Percentiles rank a stretch among this genome's conserved stretches.
These are phyloP conservation scores for Molorchus minor DNA, from an alignment of 2,888 invertebrate species.

Conservation along the genomic window DNA sequence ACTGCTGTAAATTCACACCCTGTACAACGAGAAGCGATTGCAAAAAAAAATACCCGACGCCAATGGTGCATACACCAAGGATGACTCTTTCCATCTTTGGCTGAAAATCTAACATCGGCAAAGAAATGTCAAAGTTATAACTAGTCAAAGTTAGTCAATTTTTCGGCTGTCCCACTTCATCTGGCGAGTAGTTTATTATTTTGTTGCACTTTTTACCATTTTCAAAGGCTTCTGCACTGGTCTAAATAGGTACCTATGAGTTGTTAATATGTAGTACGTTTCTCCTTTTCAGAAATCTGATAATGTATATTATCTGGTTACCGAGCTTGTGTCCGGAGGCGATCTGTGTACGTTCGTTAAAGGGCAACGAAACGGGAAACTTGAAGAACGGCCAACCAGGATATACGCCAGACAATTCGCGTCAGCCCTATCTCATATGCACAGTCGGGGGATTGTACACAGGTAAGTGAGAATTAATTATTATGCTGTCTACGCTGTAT, in stretches of 20 bases:
- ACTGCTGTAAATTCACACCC: too few species aligned
- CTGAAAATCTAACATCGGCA: too few species aligned
- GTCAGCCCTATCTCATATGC: conserved; percentile 75
- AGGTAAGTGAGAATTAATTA: conserved; percentile 63
- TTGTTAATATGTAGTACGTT: not conserved
- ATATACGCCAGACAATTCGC: conserved; percentile 72
- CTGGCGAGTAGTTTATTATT: too few species aligned
- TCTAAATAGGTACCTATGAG: not conserved
- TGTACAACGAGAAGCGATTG: too few species aligned
- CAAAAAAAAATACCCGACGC: too few species aligned
- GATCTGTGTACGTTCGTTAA: conserved; percentile 75
- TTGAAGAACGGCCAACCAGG: conserved; percentile 67
- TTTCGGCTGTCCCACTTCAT: too few species aligned
- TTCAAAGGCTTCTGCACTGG: not conserved
- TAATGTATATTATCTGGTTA: conserved; percentile 76
- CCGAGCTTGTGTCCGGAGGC: conserved; percentile 77
- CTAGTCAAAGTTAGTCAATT: too few species aligned
- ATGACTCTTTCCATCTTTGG: too few species aligned
- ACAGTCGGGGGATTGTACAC: conserved; percentile 73
- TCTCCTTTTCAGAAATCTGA: conserved; percentile 56
- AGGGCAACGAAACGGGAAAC: conserved; percentile 66
- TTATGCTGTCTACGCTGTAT: conserved; percentile 16
- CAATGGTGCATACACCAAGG: too few species aligned
- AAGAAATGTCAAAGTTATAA: too few species aligned
- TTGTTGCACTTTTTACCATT: too few species aligned